Evolutionary conservation across 30 jellyfish, hydroid and myxozoan genomes (phyloP).

Genomic region (Aurelia aurita complex sp. Pacific): DNA sequence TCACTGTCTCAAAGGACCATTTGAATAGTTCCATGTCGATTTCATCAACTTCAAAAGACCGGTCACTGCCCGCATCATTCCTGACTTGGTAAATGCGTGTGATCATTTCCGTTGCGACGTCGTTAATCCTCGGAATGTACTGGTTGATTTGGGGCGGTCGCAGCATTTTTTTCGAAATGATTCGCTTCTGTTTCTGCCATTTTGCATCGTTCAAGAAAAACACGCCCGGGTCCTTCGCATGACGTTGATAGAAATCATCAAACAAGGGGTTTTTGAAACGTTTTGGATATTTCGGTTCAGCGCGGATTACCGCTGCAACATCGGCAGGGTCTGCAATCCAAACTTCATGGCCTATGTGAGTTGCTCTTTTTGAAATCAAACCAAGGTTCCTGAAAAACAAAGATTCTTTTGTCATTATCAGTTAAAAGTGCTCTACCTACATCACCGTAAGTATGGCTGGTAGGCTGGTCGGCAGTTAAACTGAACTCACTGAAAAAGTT

Average conservation of each 20-base stretch:
- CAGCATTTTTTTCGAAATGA: constrained; percentile 61
- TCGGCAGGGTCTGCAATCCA: constrained; percentile 42
- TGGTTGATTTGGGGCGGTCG: constrained; percentile 57
- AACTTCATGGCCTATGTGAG: constrained; percentile 19
- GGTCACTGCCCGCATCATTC: not conserved
- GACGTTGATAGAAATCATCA: constrained; percentile 19
- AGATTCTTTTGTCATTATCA: not conserved
- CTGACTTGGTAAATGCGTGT: constrained; percentile 23
- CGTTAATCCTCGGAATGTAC: constrained; percentile 52
- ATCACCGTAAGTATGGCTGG: too few species aligned
- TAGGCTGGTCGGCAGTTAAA: too few species aligned
- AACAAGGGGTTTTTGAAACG: constrained; percentile 27
- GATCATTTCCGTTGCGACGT: constrained; percentile 43
- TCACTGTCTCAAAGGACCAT: constrained; percentile 81
- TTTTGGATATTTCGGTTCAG: constrained; percentile 55
- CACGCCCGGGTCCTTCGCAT: constrained; percentile 68
- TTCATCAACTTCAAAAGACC: constrained; percentile 48
- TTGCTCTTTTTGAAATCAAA: constrained; percentile 19
- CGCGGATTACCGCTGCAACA: constrained; percentile 44
- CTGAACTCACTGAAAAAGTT: too few species aligned
- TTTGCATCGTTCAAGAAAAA: constrained; percentile 68
- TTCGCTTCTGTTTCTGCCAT: constrained; percentile 58
- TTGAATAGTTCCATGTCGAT: constrained; percentile 60
- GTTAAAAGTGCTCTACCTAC: too few species aligned
- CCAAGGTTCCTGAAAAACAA: constrained; percentile 41